Evolutionary conservation across 1,140 invertebrate species (phyloP), one percentile per base, ranked within the genome.

Genomic region (Phortica variegata): DNA sequence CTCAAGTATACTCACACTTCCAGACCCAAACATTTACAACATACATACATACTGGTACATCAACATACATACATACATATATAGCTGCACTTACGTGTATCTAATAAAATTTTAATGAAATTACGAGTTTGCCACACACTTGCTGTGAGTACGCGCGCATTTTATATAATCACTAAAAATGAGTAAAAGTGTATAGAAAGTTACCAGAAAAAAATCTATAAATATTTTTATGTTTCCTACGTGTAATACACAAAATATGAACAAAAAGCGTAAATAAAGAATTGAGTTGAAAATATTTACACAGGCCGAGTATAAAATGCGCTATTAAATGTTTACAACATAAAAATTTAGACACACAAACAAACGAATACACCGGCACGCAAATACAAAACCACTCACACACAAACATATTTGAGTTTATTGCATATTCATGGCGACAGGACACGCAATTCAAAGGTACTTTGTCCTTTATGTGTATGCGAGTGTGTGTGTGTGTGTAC

Each of bases 41-140:
- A 43, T 3, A 23, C 39, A 18, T 3, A 12, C 21, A 46, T 41
- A 40, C 34, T 26, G 19, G 7, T 37, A 47, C 36, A 36, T 19
- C 18, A 21, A 12, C 42, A 44, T 19, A 40, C 31, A 39, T 13
- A 16, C 40, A 29, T 18, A 15, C 21, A n/a, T n/a, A n/a, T n/a
- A n/a, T n/a, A n/a, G n/a, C n/a, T n/a, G n/a, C n/a, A n/a, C n/a
- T n/a, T n/a, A 63, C 58, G 58, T 60, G 39, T 56, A 63, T 60
- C 63, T 66, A 66, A 66, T 66, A 66, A 68, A 66, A 66, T 68
- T 66, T 66, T 66, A 66, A 66, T 66, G 63, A 66, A 66, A 66
- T 66, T 66, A 66, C 63, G 63, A 68, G 50, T 38, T 17, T 40
- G 33, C 33, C 12, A 49, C 43, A 40, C 36, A n/a, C 36, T 42